Evolutionary conservation across 2,113 vertebrate genomes (phyloP).

Genomic region (Buteo buteo): DNA sequence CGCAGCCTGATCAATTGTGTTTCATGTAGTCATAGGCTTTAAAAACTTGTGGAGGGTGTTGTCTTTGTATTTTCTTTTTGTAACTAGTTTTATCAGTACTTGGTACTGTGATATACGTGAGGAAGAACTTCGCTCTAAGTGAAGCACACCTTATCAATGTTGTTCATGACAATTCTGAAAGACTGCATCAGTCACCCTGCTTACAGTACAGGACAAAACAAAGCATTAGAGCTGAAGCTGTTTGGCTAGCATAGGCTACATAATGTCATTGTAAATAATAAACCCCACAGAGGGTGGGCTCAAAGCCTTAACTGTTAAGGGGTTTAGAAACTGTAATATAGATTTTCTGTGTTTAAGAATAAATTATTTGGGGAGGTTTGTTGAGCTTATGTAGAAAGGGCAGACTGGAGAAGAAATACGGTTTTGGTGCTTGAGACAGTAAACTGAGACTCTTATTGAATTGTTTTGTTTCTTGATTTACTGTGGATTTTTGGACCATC

Average conservation of each 20-base stretch:
- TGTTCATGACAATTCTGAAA: not conserved
- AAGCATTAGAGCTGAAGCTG: not conserved
- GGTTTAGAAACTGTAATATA: not conserved
- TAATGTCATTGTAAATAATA: not conserved
- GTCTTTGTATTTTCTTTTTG: not conserved
- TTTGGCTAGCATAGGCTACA: not conserved
- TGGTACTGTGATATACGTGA: not conserved
- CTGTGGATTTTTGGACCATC: not conserved
- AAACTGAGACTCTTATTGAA: not conserved
- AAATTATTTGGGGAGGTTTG: not conserved
- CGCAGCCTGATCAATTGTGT: rapidly evolving
- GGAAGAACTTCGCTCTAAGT: not conserved
- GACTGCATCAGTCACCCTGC: not conserved
- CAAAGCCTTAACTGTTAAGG: not conserved
- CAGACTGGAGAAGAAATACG: not conserved
- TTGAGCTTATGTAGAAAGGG: not conserved
- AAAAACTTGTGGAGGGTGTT: not conserved
- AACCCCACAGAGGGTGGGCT: not conserved
- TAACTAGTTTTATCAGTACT: not conserved
- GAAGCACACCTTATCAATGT: not conserved
- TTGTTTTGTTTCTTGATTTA: not conserved
- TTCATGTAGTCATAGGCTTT: not conserved
- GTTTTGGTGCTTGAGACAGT: not conserved
- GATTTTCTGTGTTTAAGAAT: not conserved
- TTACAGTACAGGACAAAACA: not conserved